Conservation (phyloP, 2,797 vertebrate genomes). For the Pristis pectinata region DNA sequence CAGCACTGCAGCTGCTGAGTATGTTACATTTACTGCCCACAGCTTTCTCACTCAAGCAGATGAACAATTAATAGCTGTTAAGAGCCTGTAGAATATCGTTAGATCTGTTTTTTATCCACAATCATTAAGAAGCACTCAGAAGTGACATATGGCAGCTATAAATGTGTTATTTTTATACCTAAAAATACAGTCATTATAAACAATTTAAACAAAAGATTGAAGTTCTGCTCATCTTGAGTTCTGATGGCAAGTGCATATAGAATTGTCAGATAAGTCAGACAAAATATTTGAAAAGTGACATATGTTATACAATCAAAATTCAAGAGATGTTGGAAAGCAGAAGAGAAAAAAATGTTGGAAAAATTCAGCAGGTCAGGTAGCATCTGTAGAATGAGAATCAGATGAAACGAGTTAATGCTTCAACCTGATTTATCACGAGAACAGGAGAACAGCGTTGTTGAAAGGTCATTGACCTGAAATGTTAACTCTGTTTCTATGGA, state of each 20-base stretch:
- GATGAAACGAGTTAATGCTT: too few relatives aligned
- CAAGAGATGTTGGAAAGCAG: too few relatives aligned
- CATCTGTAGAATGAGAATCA: too few relatives aligned
- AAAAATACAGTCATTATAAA: not conserved
- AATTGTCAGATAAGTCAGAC: not conserved
- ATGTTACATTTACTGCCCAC: not conserved
- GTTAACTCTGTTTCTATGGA: too few relatives aligned
- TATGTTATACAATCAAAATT: not conserved
- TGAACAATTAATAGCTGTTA: slow-evolving; percentile 10
- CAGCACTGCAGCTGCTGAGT: not conserved
- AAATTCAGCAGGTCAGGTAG: too few relatives aligned
- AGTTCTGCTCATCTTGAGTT: not conserved
- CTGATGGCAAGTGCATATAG: not conserved
- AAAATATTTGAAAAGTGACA: not conserved
- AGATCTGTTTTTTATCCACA: not conserved
- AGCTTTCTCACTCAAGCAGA: slow-evolving; percentile 9
- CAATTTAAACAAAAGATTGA: slow-evolving; percentile 2
- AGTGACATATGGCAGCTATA: not conserved
- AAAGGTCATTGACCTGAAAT: too few relatives aligned
- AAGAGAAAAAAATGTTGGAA: too few relatives aligned
- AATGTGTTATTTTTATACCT: not conserved
- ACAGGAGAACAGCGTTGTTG: too few relatives aligned
- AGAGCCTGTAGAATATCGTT: not conserved
- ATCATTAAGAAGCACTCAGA: slow-evolving; percentile 11
- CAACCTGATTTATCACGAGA: too few relatives aligned